These are phyloP conservation scores for Phaethornis superciliosus DNA, from an alignment of 2,113 vertebrate genomes.

Conservation along the genomic window DNA sequence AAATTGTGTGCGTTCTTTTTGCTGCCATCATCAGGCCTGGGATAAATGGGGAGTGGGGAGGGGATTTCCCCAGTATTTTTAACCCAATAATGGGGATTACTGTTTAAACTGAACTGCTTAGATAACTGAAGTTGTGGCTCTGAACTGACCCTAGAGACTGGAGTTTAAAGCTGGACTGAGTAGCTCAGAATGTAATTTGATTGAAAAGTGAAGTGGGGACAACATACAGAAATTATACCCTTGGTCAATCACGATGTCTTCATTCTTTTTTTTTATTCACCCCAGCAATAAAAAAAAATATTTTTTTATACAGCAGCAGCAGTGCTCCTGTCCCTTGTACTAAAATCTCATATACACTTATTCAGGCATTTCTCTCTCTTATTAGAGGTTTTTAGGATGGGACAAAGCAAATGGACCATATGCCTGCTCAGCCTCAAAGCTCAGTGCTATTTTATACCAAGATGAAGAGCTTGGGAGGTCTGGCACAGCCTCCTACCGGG, in stretches of 20 bases:
- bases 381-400: background rate
- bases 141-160: background rate
- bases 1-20: constrained; percentile 26
- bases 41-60: background rate
- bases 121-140: background rate
- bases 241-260: background rate
- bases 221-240: background rate
- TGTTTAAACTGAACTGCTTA: background rate
- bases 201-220: background rate
- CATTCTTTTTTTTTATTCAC: background rate
- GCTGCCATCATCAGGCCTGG: constrained; percentile 15
- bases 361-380: background rate
- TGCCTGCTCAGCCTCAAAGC: background rate
- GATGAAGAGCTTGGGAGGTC: background rate
- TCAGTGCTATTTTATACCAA: background rate
- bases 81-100: constrained; percentile 1
- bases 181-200: background rate
- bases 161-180: background rate
- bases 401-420: background rate
- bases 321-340: background rate
- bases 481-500: background rate
- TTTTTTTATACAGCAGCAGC: background rate
- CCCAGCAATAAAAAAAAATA: background rate
- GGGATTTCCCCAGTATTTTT: constrained; percentile 59
- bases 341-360: background rate